These are phyloP conservation scores for Erannis defoliaria DNA, from an alignment of 2,888 invertebrate genomes.

Conservation along the genomic window DNA sequence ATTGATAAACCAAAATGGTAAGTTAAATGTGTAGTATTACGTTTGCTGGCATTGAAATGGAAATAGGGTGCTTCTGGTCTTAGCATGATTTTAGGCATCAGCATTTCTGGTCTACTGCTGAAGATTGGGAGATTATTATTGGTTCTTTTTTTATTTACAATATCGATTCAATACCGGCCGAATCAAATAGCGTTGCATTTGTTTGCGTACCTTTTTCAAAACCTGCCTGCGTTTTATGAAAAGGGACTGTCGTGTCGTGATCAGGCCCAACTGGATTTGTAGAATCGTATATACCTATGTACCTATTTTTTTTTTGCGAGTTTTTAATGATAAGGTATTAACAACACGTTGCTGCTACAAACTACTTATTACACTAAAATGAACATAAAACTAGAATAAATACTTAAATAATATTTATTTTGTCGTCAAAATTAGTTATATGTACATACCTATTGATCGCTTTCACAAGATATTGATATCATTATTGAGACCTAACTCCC, in stretches of 20 bases:
- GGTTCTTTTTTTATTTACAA: neutral
- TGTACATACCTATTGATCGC: too few species aligned
- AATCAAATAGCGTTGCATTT: neutral
- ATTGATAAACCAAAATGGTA: constrained; percentile 53
- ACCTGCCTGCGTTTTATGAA: neutral
- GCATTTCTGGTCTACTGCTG: constrained; percentile 3
- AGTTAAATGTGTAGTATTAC: constrained; percentile 39
- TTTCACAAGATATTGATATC: too few species aligned
- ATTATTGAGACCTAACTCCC: too few species aligned
- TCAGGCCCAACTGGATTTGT: neutral
- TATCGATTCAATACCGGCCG: neutral
- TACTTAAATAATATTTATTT: too few species aligned
- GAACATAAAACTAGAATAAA: too few species aligned
- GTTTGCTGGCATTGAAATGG: constrained; percentile 23
- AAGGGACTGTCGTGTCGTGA: neutral
- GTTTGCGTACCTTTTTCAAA: neutral
- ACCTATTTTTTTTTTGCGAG: too few species aligned
- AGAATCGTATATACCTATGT: neutral
- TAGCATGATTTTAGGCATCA: constrained; percentile 13
- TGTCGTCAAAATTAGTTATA: too few species aligned
- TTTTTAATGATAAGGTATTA: too few species aligned
- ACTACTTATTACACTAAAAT: too few species aligned
- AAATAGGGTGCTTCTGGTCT: constrained; percentile 29
- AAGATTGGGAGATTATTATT: neutral
- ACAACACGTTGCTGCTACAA: too few species aligned